A percentile compares a stretch with the other conserved stretches of the same genome.
Evolutionary conservation across 2,888 invertebrate genomes (phyloP).

Genomic region (Sarcophaga variegata): DNA sequence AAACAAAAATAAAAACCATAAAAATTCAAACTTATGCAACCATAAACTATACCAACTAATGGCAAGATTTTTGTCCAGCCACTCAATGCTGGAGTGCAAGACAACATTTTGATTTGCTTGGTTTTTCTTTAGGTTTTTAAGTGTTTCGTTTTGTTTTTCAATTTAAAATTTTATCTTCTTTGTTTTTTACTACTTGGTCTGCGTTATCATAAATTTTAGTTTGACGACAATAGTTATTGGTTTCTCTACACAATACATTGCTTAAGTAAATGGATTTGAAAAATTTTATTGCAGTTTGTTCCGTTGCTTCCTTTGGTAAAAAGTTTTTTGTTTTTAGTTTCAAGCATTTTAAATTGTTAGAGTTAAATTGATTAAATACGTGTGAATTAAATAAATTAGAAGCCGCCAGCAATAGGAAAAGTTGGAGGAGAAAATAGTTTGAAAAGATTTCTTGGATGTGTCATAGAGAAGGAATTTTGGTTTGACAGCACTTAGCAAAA

Average conservation of each 20-base stretch:
- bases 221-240: conserved; percentile 32
- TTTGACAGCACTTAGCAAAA: too few species aligned
- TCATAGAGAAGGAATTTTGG: too few species aligned
- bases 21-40: conserved; percentile 1
- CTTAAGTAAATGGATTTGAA: conserved; percentile 8
- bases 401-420: too few species aligned
- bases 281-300: conserved; percentile 15
- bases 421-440: too few species aligned
- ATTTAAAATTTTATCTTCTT: conserved; percentile 10
- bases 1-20: background rate
- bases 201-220: conserved; percentile 48
- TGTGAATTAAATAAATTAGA: too few species aligned
- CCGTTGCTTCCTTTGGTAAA: background rate
- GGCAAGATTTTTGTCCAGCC: conserved; percentile 28
- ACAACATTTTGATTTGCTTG: conserved; percentile 30
- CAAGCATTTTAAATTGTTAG: background rate
- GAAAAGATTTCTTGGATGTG: too few species aligned
- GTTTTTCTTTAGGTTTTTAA: background rate
- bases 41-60: conserved; percentile 42
- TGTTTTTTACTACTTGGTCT: conserved; percentile 18
- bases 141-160: background rate
- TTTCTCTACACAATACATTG: background rate
- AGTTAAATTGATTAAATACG: too few species aligned
- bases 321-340: background rate
- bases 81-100: conserved; percentile 36